These are phyloP conservation scores for Lagria hirta DNA, from an alignment of 2,888 invertebrate species.

Conservation along the genomic window DNA sequence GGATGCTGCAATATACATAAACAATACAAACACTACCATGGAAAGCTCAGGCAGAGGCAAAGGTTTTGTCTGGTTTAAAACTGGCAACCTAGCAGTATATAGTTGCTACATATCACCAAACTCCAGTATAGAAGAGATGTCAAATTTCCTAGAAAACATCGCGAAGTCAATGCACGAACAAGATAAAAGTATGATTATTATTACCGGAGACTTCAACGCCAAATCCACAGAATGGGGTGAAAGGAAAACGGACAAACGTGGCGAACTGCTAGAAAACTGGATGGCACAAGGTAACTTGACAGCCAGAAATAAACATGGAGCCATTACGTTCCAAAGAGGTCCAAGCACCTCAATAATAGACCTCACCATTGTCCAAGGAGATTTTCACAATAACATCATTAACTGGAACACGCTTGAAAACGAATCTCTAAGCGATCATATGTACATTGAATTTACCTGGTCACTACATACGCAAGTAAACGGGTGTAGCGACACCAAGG, in stretches of 20 bases:
- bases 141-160: constrained; percentile 3
- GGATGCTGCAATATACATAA: constrained; percentile 2
- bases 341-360: constrained; percentile 4
- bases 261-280: not conserved
- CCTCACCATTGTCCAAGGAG: not conserved
- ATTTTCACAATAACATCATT: constrained; percentile 1
- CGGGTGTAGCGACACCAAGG: no score
- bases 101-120: constrained; percentile 11
- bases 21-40: no score
- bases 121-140: not conserved
- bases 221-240: constrained; percentile 3
- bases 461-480: no score
- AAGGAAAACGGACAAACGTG: not conserved
- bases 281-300: constrained; percentile 1
- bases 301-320: not conserved
- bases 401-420: not conserved
- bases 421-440: constrained; percentile 7
- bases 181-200: constrained; percentile 2
- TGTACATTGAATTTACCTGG: not conserved
- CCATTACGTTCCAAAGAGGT: constrained; percentile 2
- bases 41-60: not conserved
- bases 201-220: constrained; percentile 1
- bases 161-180: not conserved
- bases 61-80: constrained; percentile 2
- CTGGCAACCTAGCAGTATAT: constrained; percentile 1